Conservation (phyloP, 2,888 invertebrate species). For the Clepsis dumicolana region DNA sequence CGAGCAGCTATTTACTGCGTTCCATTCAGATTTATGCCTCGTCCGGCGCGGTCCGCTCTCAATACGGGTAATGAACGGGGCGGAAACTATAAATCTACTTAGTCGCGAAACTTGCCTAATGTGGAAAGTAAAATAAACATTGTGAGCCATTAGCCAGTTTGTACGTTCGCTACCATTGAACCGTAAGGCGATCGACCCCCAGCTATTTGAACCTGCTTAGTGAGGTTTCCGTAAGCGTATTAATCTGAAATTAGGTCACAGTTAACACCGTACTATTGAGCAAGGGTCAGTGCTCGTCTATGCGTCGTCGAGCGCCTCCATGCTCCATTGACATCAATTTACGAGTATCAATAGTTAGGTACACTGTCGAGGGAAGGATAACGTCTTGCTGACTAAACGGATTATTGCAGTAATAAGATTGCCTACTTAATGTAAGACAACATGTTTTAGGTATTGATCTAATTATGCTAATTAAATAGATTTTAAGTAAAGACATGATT, state of each 20-base stretch:
- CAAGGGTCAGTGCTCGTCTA: slow-evolving; percentile 74
- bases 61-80: slow-evolving; percentile 85
- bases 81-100: slow-evolving; percentile 85
- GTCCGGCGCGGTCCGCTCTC: slow-evolving; percentile 57
- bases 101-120: slow-evolving; percentile 81
- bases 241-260: slow-evolving; percentile 85
- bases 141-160: slow-evolving; percentile 68
- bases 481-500: not conserved
- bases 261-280: slow-evolving; percentile 77
- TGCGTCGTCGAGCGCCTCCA: slow-evolving; percentile 39
- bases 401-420: slow-evolving; percentile 6
- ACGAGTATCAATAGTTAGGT: slow-evolving; percentile 10
- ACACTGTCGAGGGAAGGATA: slow-evolving; percentile 20
- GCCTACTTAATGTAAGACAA: slow-evolving; percentile 6
- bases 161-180: slow-evolving; percentile 52
- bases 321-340: slow-evolving; percentile 43
- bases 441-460: not conserved
- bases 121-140: slow-evolving; percentile 75
- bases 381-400: slow-evolving; percentile 20
- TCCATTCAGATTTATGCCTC: slow-evolving; percentile 85
- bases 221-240: slow-evolving; percentile 86
- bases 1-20: slow-evolving; percentile 67
- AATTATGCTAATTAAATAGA: not conserved
- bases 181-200: slow-evolving; percentile 63
- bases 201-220: slow-evolving; percentile 82